Evolutionary conservation across 2,113 vertebrate species (phyloP), one percentile per base, ranked within the genome.

Genomic region (Semicossyphus pulcher): DNA sequence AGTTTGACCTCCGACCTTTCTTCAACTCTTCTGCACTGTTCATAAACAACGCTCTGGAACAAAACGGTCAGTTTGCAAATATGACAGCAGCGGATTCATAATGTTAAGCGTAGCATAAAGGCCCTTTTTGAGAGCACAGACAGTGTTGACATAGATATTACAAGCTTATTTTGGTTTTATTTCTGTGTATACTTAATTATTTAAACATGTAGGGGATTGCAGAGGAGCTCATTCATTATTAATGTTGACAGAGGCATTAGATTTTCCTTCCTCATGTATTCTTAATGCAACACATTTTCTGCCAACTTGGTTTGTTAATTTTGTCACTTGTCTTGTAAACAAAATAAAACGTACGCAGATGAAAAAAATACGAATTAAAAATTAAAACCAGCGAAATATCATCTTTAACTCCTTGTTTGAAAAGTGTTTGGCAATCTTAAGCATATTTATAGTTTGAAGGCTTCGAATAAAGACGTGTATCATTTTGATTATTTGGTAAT

Each of bases 1-100:
- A 94, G 85, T 96, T 96, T 4, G 88, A 95, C 69, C 90, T 96
- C 54, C 94, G 88, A 51, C 76, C 91, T 88, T 92, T 95, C 84
- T 96, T 97, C 88, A 85, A 90, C 52, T 91, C 94, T n/a, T 92
- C 93, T 36, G 92, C 95, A 74, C 87, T 75, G 10, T 95, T 96
- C 70, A 95, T 96, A 81, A 91, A 83, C 71, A 66, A 72, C 7
- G 95, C 94, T n/a, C 91, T 97, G 23, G 83, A 77, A 54, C 88
- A 92, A 69, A 90, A 85, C 66, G 95, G 95, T 95, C 28, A 72
- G 94, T 90, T 58, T 53, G 54, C 44, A 67, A 49, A 16, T 42
- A 25, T 8, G 18, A n/a, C 41, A 41, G 15, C 39, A 41, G 15
- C 16, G 14, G 14, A 41, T 16, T 6, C 39, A 41, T 16, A 2